A percentile compares a stretch with the other conserved stretches of the same genome.
These are phyloP conservation scores for Amblyraja radiata DNA, from an alignment of 2,797 vertebrate species.

Conservation along the genomic window DNA sequence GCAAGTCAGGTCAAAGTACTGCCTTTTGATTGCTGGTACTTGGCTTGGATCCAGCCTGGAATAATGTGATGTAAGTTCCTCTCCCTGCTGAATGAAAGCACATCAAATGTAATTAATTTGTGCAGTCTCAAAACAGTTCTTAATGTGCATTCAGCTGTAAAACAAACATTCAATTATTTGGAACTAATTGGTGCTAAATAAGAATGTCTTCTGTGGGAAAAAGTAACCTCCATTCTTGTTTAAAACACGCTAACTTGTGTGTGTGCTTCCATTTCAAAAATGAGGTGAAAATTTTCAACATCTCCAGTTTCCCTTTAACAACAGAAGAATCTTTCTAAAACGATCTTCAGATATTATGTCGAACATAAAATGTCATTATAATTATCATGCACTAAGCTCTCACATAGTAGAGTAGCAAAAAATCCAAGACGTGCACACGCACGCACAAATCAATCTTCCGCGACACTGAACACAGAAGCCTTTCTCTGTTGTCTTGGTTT, in stretches of 20 bases:
- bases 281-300: background rate
- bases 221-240: background rate
- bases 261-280: no score
- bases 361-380: background rate
- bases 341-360: background rate
- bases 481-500: background rate
- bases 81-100: conserved; percentile 23
- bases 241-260: background rate
- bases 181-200: conserved; percentile 28
- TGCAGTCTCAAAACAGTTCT: conserved; percentile 20
- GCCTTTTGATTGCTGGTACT: background rate
- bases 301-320: background rate
- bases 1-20: conserved; percentile 10
- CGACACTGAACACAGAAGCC: background rate
- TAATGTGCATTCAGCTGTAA: conserved; percentile 30
- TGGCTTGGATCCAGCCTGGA: conserved; percentile 13
- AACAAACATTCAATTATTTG: conserved; percentile 34
- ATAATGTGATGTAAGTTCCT: background rate
- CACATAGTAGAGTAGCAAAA: background rate
- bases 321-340: background rate
- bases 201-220: conserved; percentile 23
- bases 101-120: conserved; percentile 30
- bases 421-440: background rate
- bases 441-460: background rate
- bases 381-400: background rate